Conservation (phyloP, 1,140 invertebrate species). For the Drosophila orena region DNA sequence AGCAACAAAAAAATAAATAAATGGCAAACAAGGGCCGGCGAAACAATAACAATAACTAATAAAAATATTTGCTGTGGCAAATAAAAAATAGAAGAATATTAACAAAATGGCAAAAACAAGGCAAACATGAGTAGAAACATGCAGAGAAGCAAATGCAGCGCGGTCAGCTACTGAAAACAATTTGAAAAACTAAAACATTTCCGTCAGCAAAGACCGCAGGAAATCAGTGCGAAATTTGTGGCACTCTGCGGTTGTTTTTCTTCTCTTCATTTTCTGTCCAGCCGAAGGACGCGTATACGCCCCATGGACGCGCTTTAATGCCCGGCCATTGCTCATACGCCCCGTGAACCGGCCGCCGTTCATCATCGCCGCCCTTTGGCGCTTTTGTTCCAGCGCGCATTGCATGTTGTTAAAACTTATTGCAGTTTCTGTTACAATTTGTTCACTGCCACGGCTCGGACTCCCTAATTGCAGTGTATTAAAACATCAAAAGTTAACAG, state of each 20-base stretch:
- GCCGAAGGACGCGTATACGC: slow-evolving; percentile 44
- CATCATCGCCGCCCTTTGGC: slow-evolving; percentile 53
- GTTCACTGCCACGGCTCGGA: slow-evolving; percentile 35
- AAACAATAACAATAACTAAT: slow-evolving; percentile 76
- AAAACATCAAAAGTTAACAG: slow-evolving; percentile 74
- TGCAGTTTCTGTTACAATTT: slow-evolving; percentile 57
- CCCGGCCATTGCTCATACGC: slow-evolving; percentile 70
- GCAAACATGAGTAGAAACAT: slow-evolving; percentile 44
- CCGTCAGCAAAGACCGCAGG: slow-evolving; percentile 51
- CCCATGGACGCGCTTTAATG: slow-evolving; percentile 65
- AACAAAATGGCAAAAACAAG: slow-evolving; percentile 50
- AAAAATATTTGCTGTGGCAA: slow-evolving; percentile 72
- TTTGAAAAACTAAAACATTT: slow-evolving; percentile 65
- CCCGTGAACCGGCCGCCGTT: slow-evolving; percentile 49
- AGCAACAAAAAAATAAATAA: slow-evolving; percentile 16
- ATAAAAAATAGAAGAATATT: slow-evolving; percentile 57
- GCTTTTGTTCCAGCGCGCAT: slow-evolving; percentile 26
- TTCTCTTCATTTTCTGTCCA: slow-evolving; percentile 13
- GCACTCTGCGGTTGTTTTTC: slow-evolving; percentile 22
- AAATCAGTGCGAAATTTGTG: slow-evolving; percentile 63
- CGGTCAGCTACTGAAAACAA: slow-evolving; percentile 42
- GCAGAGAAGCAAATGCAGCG: slow-evolving; percentile 30
- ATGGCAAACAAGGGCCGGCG: slow-evolving; percentile 26
- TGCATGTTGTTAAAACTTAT: slow-evolving; percentile 57
- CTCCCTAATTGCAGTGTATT: slow-evolving; percentile 69